Evolutionary conservation across 1,140 invertebrate species (phyloP), one percentile per base, ranked within the genome.

Genomic region (Lordiphosa stackelbergi): DNA sequence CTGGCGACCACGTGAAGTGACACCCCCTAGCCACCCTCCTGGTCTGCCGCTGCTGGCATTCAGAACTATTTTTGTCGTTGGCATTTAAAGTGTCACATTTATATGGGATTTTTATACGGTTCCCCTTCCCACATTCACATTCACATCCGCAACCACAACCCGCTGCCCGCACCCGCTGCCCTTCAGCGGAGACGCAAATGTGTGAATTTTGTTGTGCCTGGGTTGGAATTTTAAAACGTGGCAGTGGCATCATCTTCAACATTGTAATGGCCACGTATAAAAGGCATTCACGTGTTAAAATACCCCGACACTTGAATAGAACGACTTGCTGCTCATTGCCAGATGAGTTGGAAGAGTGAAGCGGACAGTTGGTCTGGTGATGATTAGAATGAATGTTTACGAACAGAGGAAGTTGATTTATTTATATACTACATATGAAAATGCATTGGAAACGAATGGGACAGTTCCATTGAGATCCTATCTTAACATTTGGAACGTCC

Each of bases 31-130:
- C 41, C 37, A 9, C 11, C 13, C 12, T 28, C 22, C n/a, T 11
- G 24, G 9, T 13, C 40, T 34, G 28, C 2, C 24, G 22, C 47
- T 46, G 12, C 35, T 55, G 51, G 47, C 60, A 57, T 62, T 68
- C 58, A 64, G 64, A 72, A 81, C 72, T 81, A 83, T 81, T 81
- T 81, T 77, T 70, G 77, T 77, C 77, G 77, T 83, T 83, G 77
- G 77, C 77, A 81, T 81, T 81, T 81, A 69, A 77, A 81, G 77
- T 81, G 78, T 77, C 77, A 81, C 77, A 81, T 81, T 81, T 81
- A 73, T 77, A 83, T 81, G 77, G 77, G 54, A 83, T 69, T 81
- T 81, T 81, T 83, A 81, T 81, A 41, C 66, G 77, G 55, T 79
- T 5, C 16, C 16, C 9, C 10, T 7, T 16, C 53, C 36, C 22